phyloP scores from a whole-genome alignment of 2,888 invertebrate species.

The Polia nebulosa region DNA sequence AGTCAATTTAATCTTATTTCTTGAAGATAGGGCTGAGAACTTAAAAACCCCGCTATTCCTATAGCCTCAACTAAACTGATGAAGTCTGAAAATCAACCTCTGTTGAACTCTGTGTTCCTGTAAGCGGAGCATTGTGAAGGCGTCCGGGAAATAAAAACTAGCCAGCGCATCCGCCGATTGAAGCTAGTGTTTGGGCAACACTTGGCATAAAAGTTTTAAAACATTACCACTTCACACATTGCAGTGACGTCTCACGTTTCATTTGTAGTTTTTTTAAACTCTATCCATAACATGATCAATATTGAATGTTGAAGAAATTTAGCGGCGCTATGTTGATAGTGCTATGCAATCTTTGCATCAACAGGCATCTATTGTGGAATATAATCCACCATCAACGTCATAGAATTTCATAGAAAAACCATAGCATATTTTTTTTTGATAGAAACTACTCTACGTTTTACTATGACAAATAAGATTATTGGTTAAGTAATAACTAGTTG shows the following conservation, averaged over 20 bases:
- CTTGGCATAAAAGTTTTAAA: slow-evolving; percentile 33
- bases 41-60: slow-evolving; percentile 33
- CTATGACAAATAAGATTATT: background rate
- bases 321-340: background rate
- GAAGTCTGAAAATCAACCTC: slow-evolving; percentile 78
- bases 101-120: slow-evolving; percentile 71
- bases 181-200: slow-evolving; percentile 61
- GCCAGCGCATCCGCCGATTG: slow-evolving; percentile 74
- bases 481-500: background rate
- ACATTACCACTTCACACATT: slow-evolving; percentile 24
- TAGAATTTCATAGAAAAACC: slow-evolving; percentile 1
- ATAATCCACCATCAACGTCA: slow-evolving; percentile 3
- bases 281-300: background rate
- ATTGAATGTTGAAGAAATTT: slow-evolving; percentile 11
- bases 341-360: background rate
- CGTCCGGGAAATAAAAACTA: slow-evolving; percentile 71
- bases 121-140: slow-evolving; percentile 57
- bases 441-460: slow-evolving; percentile 4
- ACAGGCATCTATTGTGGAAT: background rate
- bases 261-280: slow-evolving; percentile 17
- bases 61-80: slow-evolving; percentile 63
- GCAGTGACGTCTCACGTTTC: slow-evolving; percentile 24
- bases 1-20: background rate
- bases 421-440: background rate
- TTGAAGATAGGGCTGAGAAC: background rate